A percentile compares a stretch with the other conserved stretches of the same genome.
phyloP scores from a whole-genome alignment of 2,113 vertebrate species.

The Pseudorhombus dupliciocellatus region DNA sequence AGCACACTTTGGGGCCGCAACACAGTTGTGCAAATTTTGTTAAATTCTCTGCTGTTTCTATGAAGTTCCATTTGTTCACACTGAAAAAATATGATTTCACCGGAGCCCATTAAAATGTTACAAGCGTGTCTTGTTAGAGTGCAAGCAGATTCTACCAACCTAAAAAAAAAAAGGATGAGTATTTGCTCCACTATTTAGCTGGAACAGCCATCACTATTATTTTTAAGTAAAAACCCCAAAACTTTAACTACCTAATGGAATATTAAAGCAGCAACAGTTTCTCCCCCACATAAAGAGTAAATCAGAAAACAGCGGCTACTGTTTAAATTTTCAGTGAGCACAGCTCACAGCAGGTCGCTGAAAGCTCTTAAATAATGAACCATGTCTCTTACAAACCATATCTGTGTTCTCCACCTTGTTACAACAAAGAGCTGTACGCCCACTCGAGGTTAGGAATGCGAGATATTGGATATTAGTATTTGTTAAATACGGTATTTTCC shows the following conservation, averaged over 20 bases:
- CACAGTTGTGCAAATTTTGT: slow-evolving; percentile 10
- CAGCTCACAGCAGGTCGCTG: slow-evolving; percentile 10
- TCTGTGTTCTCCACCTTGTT: slow-evolving; percentile 11
- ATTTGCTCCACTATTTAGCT: neutral
- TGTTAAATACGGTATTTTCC: no score
- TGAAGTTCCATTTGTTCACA: neutral
- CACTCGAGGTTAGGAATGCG: neutral
- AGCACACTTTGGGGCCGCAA: neutral
- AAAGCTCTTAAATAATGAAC: slow-evolving; percentile 34
- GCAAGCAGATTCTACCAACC: neutral
- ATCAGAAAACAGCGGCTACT: slow-evolving; percentile 22
- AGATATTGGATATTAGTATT: no score
- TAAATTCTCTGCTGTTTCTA: slow-evolving; percentile 5
- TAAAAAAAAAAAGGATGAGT: slow-evolving; percentile 1
- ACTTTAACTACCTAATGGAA: slow-evolving; percentile 27
- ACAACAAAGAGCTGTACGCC: neutral
- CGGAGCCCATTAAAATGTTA: slow-evolving; percentile 8
- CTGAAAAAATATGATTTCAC: neutral
- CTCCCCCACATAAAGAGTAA: neutral
- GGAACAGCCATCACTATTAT: slow-evolving; percentile 25
- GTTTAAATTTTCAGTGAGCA: slow-evolving; percentile 43
- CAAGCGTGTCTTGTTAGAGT: slow-evolving; percentile 10
- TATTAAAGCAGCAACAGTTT: slow-evolving; percentile 33
- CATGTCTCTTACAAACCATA: neutral
- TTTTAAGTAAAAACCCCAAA: slow-evolving; percentile 12